Base-by-base conservation (phyloP, 2,888 invertebrate genomes). In the Pyrocoelia pectoralis region DNA sequence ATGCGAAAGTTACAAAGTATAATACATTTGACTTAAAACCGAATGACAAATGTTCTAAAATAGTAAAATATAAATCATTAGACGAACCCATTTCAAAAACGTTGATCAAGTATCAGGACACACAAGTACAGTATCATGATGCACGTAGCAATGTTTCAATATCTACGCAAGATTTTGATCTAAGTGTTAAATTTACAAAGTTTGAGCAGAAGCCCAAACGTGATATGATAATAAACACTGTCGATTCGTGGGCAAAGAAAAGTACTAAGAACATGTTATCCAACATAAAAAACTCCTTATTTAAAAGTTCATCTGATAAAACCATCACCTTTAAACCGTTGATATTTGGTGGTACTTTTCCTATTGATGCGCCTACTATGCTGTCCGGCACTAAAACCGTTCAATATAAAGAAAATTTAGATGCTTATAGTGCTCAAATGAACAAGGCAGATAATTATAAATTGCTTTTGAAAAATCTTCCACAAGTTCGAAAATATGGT, bases 321-420 rank as follows among this genome's bases (percentile, higher is more conserved):
- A 73, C 74, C 53, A 68, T 80, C 5, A 70, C 78, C 13, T 87
- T 84, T 76, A 88, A 87, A 75, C 90, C 90, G 65, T 84, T 94
- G 49, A 86, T 93, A 65, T 94, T 93, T 79, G 92, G 93, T 72
- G 94, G 94, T 55, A 95, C 94, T 1, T 95, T 87, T 84, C 94
- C 94, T 2, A 94, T 95, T 69, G 94, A 94, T 78, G 86, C 86
- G 74, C 93, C 93, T 19, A 78, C 61, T 50, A 33, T 54, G 1
- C 19, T 43, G 0, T 29, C 48, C 57, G 68, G 67, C 56, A 61
- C 4, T 18, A 46, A 46, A 46, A 2, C 15, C n/a, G 4, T 18
- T 17, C 17, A 17, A 46, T 9, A 17, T 5, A n/a, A 15, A 46
- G 3, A 5, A 46, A 46, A 15, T 5, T 10, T 6, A 17, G 46